These are phyloP conservation scores for Acrobasis suavella DNA, from an alignment of 2,888 invertebrate genomes.

Conservation along the genomic window DNA sequence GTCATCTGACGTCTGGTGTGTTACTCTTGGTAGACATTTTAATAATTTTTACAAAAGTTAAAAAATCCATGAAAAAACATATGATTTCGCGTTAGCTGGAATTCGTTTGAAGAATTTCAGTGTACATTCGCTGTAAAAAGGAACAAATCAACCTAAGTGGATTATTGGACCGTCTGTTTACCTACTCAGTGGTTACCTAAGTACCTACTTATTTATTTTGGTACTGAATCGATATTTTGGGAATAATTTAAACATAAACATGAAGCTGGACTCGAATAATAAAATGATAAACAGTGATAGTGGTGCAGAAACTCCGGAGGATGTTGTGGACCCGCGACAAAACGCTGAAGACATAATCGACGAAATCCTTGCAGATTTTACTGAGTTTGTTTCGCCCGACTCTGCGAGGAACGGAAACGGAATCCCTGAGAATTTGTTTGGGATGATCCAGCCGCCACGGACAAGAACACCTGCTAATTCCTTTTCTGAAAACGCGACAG, in stretches of 20 bases:
- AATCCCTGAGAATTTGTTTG: constrained; percentile 66
- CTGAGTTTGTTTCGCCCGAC: constrained; percentile 66
- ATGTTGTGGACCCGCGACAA: constrained; percentile 70
- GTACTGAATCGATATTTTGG: constrained; percentile 50
- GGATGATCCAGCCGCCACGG: constrained; percentile 71
- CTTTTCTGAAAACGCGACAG: constrained; percentile 67
- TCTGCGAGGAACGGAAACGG: constrained; percentile 61
- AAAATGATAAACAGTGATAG: constrained; percentile 74
- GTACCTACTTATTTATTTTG: constrained; percentile 22
- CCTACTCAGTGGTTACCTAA: no score
- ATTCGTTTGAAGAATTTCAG: background rate
- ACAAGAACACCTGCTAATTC: constrained; percentile 76
- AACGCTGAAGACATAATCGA: constrained; percentile 77
- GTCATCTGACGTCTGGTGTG: constrained; percentile 12
- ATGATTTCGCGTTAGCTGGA: background rate
- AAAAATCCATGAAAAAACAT: background rate
- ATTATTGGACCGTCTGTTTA: constrained; percentile 32
- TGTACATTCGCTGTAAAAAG: background rate
- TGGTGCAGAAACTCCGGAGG: constrained; percentile 69
- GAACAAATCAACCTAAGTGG: constrained; percentile 4
- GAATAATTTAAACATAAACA: constrained; percentile 42
- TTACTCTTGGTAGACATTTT: background rate
- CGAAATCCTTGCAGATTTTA: constrained; percentile 75
- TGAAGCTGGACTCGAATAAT: constrained; percentile 79
- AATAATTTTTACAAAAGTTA: background rate